Evolutionary conservation across 1,140 invertebrate species (phyloP).

Genomic region (Drosophila dunni): DNA sequence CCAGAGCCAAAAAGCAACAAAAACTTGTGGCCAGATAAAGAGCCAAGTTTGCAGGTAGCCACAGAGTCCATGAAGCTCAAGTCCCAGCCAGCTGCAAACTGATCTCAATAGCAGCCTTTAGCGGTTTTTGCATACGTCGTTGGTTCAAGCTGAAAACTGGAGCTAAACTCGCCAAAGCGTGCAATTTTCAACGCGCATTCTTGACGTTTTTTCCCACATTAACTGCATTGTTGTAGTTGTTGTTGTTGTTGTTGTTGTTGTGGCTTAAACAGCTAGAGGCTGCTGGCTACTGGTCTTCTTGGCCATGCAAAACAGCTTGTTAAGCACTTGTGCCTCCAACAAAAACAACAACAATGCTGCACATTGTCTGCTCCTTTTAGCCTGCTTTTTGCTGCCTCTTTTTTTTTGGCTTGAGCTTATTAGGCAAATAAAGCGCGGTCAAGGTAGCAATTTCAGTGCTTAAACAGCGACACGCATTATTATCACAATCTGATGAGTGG

Average conservation of each 20-base stretch:
- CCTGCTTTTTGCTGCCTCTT: neutral
- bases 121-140: slow-evolving; percentile 73
- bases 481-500: slow-evolving; percentile 64
- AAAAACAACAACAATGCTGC: slow-evolving; percentile 39
- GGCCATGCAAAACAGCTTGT: slow-evolving; percentile 82
- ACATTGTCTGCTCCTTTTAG: slow-evolving; percentile 68
- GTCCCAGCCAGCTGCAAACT: slow-evolving; percentile 36
- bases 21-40: slow-evolving; percentile 53
- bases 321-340: slow-evolving; percentile 74
- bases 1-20: slow-evolving; percentile 52
- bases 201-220: slow-evolving; percentile 84
- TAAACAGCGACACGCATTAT: slow-evolving; percentile 69
- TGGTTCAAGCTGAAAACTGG: neutral
- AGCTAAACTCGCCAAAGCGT: slow-evolving; percentile 34
- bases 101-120: slow-evolving; percentile 34
- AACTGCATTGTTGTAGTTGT: slow-evolving; percentile 68
- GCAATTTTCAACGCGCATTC: slow-evolving; percentile 73
- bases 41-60: slow-evolving; percentile 37
- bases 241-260: no score
- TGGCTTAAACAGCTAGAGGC: slow-evolving; percentile 34
- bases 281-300: slow-evolving; percentile 29
- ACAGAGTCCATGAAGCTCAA: neutral
- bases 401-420: slow-evolving; percentile 50
- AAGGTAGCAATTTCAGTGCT: slow-evolving; percentile 68
- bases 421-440: slow-evolving; percentile 57